Base-by-base conservation (phyloP, 2,888 invertebrate species). In the Hemicrepidius hirtus region DNA sequence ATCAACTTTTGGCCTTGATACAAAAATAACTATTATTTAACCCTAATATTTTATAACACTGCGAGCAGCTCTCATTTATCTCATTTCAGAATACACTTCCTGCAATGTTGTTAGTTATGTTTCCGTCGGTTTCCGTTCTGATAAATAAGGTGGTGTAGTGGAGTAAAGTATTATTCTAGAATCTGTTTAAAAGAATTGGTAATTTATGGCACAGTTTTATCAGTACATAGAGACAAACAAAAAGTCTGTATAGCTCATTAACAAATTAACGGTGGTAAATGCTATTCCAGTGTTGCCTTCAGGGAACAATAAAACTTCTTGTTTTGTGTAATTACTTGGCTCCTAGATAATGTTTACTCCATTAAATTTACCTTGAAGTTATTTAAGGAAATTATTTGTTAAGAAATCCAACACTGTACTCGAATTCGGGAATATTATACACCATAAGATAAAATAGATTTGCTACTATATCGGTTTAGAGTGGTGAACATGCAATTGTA, bases 401-500 rank as follows among this genome's bases (percentile, higher is more conserved):
- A 62, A 44, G 37, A 41, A 20, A 7, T 37, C 24, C n/a, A 28
- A 16, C 37, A 18, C 12, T 1, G 41, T 21, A n/a, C 28, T 62
- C 44, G 44, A 44, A n/a, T 62, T 62, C 21, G 10, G 59, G 9
- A 44, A 28, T 3, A 18, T 37, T 37, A 57, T 28, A n/a, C 9
- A n/a, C 32, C 32, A 63, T 49, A 49, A 46, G 13, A 32, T 5
- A 46, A 46, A 46, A 63, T 63, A 63, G 46, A 63, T 63, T 63
- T 49, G 32, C 10, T 12, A 44, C 46, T 32, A 63, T 46, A 63
- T 63, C 32, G 57, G 20, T 35, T 9, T 37, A 7, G 57, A 57
- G 37, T 55, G 55, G 32, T 32, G 49, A 62, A 62, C 50, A 60
- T 41, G 41, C 41, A 69, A 69, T 63, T 73, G 73, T 75, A 73